A percentile compares a stretch with the other conserved stretches of the same genome.
Evolutionary conservation across 2,888 invertebrate species (phyloP).

Genomic region (Lasioglossum lativentre): DNA sequence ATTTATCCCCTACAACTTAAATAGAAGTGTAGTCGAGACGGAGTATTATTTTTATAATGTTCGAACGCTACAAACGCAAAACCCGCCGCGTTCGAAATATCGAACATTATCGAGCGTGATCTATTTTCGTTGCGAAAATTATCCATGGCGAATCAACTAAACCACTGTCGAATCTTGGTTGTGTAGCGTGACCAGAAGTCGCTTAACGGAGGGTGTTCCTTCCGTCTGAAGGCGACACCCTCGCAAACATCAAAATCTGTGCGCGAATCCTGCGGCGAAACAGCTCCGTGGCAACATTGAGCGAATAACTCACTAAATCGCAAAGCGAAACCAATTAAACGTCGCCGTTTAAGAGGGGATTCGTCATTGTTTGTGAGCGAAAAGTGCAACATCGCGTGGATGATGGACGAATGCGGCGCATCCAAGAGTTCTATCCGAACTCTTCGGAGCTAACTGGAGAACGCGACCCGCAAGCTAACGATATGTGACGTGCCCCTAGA

Average conservation of each 20-base stretch:
- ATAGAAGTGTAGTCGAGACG: too few species aligned
- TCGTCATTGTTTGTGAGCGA: conserved; percentile 66
- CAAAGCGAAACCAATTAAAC: neutral
- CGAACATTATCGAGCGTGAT: conserved; percentile 27
- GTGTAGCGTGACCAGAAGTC: conserved; percentile 20
- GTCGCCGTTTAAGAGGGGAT: conserved; percentile 40
- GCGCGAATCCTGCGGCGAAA: neutral
- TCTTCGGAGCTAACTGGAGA: conserved; percentile 13
- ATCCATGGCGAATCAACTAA: neutral
- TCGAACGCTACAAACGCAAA: neutral
- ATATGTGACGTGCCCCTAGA: conserved; percentile 32
- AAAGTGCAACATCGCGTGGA: conserved; percentile 61
- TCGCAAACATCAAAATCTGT: conserved; percentile 28
- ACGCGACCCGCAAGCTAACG: conserved; percentile 17
- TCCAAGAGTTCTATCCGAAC: conserved; percentile 49
- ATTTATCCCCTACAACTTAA: too few species aligned
- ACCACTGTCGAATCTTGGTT: conserved; percentile 12
- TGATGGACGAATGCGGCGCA: conserved; percentile 67
- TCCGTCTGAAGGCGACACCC: conserved; percentile 32
- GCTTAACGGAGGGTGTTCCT: conserved; percentile 38
- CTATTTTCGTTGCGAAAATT: conserved; percentile 34
- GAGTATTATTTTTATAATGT: neutral
- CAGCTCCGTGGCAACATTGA: neutral
- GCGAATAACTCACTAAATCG: conserved; percentile 1
- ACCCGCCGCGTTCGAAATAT: neutral